These are phyloP conservation scores for Lomographa bimaculata DNA, from an alignment of 2,888 invertebrate genomes.

Conservation along the genomic window DNA sequence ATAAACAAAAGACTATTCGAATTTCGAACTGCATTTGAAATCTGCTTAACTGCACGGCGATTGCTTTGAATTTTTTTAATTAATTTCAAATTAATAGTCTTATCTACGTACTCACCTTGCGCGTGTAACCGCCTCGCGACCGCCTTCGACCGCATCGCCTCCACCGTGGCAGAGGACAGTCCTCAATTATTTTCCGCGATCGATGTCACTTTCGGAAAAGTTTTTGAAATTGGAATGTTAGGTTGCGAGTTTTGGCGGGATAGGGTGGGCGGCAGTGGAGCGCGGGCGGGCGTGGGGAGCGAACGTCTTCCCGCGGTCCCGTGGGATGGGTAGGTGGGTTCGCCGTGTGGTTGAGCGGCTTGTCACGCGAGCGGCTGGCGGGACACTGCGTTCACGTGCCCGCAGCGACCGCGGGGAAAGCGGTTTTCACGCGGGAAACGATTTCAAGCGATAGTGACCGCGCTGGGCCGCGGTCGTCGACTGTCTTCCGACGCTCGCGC, in stretches of 20 bases:
- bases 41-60: background rate
- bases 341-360: constrained; percentile 57
- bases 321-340: constrained; percentile 42
- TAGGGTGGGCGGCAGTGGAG: constrained; percentile 58
- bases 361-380: constrained; percentile 79
- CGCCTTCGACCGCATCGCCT: constrained; percentile 88
- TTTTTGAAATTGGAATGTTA: constrained; percentile 44
- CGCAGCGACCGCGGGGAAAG: constrained; percentile 73
- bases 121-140: constrained; percentile 87
- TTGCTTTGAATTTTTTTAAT: too few species aligned
- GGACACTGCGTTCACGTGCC: constrained; percentile 81
- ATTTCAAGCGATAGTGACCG: constrained; percentile 76
- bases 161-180: constrained; percentile 57
- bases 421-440: constrained; percentile 81
- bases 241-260: constrained; percentile 50
- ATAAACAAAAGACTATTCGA: too few species aligned
- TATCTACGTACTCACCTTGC: constrained; percentile 83
- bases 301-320: constrained; percentile 53
- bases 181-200: constrained; percentile 60
- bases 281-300: constrained; percentile 64
- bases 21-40: too few species aligned
- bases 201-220: constrained; percentile 63
- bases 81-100: too few species aligned
- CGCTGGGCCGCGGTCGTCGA: constrained; percentile 63
- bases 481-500: constrained; percentile 63